Percentiles rank a stretch among this genome's conserved stretches.
Evolutionary conservation across 2,888 invertebrate species (phyloP).

Genomic region (Gandaritis pyraliata): DNA sequence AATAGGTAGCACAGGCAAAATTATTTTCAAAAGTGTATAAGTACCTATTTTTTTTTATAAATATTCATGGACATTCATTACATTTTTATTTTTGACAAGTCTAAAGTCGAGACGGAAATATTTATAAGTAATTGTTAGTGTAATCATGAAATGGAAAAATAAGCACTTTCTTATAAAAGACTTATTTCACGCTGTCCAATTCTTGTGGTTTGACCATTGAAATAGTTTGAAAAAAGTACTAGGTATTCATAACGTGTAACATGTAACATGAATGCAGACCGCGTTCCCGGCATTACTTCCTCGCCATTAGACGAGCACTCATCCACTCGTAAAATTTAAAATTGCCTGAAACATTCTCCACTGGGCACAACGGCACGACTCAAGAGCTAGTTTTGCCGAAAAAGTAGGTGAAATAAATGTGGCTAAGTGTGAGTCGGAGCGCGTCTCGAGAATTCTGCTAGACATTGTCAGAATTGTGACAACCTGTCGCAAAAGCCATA

Average conservation of each 20-base stretch:
- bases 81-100: too few species aligned
- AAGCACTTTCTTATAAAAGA: background rate
- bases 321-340: constrained; percentile 31
- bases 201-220: background rate
- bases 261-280: constrained; percentile 19
- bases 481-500: too few species aligned
- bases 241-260: constrained; percentile 15
- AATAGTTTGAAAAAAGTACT: background rate
- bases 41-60: too few species aligned
- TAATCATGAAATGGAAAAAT: too few species aligned
- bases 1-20: too few species aligned
- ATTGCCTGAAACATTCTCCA: constrained; percentile 27
- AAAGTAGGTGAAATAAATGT: constrained; percentile 22
- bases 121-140: too few species aligned
- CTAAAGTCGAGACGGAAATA: too few species aligned
- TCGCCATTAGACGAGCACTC: constrained; percentile 25
- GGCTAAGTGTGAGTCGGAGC: constrained; percentile 8
- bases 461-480: too few species aligned
- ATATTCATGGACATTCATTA: too few species aligned
- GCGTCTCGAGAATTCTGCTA: background rate
- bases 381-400: constrained; percentile 22
- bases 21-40: too few species aligned
- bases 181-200: constrained; percentile 1
- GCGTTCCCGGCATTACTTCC: constrained; percentile 25
- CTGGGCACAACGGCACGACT: constrained; percentile 16